Base-by-base conservation (phyloP, 2,797 vertebrate genomes). In the Enteromius paludinosus region DNA sequence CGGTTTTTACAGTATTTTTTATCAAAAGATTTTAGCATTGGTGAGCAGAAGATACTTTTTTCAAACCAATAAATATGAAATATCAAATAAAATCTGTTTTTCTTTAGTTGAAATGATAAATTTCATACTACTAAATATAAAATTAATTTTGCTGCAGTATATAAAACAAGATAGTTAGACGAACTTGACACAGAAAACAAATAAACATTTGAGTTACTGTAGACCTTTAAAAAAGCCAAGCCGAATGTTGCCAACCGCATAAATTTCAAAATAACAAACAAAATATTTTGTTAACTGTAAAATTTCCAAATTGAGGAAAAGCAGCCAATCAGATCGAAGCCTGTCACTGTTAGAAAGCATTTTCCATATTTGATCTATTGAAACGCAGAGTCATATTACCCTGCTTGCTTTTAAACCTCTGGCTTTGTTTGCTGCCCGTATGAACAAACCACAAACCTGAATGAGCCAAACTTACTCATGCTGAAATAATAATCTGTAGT, bases 361-460 rank as follows among this genome's bases (percentile, higher is more conserved):
- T 70, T 47, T 25, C 28, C 25, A n/a, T 52, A 20, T 72, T 33
- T 52, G 69, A 45, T 20, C 45, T 10, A 52, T n/a, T 18, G 10
- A 17, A 12, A 38, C 5, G 17, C 61, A 59, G 20, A 73, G 8
- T 56, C 15, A n/a, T 43, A 59, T 18, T 25, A 14, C 30, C n/a
- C n/a, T 18, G 5, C 33, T 28, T 43, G 73, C 72, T 35, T 59
- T 59, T 28, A 59, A 43, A 18, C 1, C 54, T 23, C 52, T 52
- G 11, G 35, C 54, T 56, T 56, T 9, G 20, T 56, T 74, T 74
- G 41, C 41, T 38, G n/a, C 30, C 2, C 20, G n/a, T n/a, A n/a
- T 52, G 30, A 73, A n/a, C 70, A 73, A 73, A 54, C 18, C 30
- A n/a, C 70, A 73, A 73, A 54, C 18, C 30, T 23, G 49, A 38